Conservation (phyloP, 23 tunicate species). For the Halocynthia roretzi region DNA sequence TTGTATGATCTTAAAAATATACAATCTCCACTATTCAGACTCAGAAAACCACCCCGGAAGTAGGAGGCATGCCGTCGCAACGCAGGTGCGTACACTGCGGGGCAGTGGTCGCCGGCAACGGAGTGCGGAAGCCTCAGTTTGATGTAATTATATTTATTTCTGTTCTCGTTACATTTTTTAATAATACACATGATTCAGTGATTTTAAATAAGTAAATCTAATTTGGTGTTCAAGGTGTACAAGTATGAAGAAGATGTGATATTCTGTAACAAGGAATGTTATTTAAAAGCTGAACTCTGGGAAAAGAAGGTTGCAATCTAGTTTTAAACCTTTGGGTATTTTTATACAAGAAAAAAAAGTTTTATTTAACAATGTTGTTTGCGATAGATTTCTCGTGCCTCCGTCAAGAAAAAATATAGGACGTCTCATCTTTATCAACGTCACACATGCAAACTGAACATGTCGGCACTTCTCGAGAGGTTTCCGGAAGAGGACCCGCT, state of each 20-base stretch:
- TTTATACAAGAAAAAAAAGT: too few relatives aligned
- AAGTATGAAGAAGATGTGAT: constrained; percentile 55
- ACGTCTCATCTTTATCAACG: constrained; percentile 77
- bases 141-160: constrained; percentile 33
- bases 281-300: constrained; percentile 33
- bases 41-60: too few relatives aligned
- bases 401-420: constrained; percentile 64
- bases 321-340: too few relatives aligned
- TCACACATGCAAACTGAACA: constrained; percentile 51
- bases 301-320: constrained; percentile 32
- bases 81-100: constrained; percentile 47
- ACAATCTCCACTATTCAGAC: too few relatives aligned
- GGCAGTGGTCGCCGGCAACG: constrained; percentile 47
- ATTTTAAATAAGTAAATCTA: neutral
- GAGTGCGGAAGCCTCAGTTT: constrained; percentile 68
- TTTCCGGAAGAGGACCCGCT: constrained; percentile 59
- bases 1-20: too few relatives aligned
- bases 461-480: constrained; percentile 52
- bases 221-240: constrained; percentile 23
- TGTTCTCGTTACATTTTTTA: neutral
- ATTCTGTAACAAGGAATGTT: constrained; percentile 82
- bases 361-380: neutral
- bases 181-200: neutral
- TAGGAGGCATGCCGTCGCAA: constrained; percentile 12
- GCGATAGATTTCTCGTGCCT: neutral